Percentiles rank a stretch among this genome's conserved stretches.
phyloP scores from a whole-genome alignment of 2,888 invertebrate genomes.

The Phyto melanocephala region DNA sequence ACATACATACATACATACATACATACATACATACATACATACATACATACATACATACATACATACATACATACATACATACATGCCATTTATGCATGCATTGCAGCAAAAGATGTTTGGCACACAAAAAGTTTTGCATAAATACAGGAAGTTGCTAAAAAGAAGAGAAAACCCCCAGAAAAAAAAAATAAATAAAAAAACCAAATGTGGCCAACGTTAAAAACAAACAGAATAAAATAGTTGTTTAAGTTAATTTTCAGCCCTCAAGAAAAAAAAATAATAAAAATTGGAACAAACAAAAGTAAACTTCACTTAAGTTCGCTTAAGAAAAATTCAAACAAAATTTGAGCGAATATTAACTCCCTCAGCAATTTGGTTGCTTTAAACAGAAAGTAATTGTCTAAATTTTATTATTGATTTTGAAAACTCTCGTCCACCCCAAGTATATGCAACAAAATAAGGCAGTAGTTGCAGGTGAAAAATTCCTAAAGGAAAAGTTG shows the following conservation, averaged over 20 bases:
- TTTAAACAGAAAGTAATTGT: constrained; percentile 45
- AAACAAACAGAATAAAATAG: constrained; percentile 25
- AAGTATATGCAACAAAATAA: constrained; percentile 1
- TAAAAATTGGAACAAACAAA: constrained; percentile 22
- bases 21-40: neutral
- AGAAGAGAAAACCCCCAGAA: neutral
- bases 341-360: constrained; percentile 3
- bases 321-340: constrained; percentile 30
- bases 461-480: neutral
- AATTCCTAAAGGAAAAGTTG: neutral
- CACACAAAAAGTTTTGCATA: constrained; percentile 55
- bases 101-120: constrained; percentile 42
- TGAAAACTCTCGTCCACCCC: neutral
- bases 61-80: neutral
- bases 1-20: neutral
- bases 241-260: neutral
- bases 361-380: constrained; percentile 39
- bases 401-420: constrained; percentile 61
- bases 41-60: neutral
- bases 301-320: constrained; percentile 25
- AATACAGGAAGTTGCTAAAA: constrained; percentile 50
- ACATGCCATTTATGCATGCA: neutral
- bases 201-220: constrained; percentile 9
- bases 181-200: too few relatives aligned
- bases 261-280: neutral